Evolutionary conservation across 2,113 vertebrate species (phyloP).

Genomic region (Garra rufa): DNA sequence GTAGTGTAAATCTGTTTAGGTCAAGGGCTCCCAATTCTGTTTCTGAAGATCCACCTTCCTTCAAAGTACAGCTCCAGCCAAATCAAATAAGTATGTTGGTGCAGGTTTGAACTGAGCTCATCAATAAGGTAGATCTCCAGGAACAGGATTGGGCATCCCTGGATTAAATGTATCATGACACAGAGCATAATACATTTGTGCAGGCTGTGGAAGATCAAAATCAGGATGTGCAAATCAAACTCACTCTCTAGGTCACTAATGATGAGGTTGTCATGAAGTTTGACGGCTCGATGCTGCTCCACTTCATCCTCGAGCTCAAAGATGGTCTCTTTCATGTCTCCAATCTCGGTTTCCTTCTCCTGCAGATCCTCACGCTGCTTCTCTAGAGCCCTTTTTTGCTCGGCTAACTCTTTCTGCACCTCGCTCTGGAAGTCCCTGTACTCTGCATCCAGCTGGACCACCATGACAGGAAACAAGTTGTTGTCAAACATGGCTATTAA

Average conservation of each 20-base stretch:
- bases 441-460: constrained; percentile 81
- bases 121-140: background rate
- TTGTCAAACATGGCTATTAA: background rate
- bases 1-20: background rate
- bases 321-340: constrained; percentile 89
- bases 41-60: too few species aligned
- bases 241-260: constrained; percentile 88
- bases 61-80: too few species aligned
- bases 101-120: background rate
- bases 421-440: constrained; percentile 83
- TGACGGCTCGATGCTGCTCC: constrained; percentile 87
- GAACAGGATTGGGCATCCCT: background rate
- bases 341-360: constrained; percentile 84
- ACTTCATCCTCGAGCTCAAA: constrained; percentile 90
- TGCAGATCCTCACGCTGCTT: constrained; percentile 82
- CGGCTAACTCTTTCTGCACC: constrained; percentile 84
- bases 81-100: background rate
- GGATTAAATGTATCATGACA: background rate
- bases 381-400: constrained; percentile 80
- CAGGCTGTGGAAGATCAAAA: background rate
- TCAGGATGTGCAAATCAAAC: constrained; percentile 52
- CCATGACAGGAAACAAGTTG: background rate
- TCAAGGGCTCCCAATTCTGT: background rate
- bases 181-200: background rate
- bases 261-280: constrained; percentile 88